phyloP scores from a whole-genome alignment of 1,140 invertebrate species.

The Pseudachorutes palmiensis region DNA sequence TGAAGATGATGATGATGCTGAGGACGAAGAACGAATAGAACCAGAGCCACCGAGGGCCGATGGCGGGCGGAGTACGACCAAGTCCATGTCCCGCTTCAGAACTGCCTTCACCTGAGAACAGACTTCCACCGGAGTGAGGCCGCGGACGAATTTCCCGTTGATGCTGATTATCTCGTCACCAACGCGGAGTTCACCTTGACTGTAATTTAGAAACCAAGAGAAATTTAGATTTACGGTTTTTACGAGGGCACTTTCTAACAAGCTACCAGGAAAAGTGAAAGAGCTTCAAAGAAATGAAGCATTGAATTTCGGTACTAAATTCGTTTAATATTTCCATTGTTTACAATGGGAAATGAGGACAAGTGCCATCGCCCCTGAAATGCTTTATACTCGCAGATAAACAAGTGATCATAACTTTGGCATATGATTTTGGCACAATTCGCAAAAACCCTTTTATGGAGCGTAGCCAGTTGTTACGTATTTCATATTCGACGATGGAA shows the following conservation, averaged over 20 bases:
- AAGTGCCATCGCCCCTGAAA: too few relatives aligned
- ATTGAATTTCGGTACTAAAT: too few relatives aligned
- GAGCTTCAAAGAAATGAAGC: too few relatives aligned
- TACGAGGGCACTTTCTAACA: not conserved
- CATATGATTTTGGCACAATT: too few relatives aligned
- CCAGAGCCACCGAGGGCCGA: not conserved
- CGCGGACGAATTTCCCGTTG: slow-evolving; percentile 54
- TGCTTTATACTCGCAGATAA: too few relatives aligned
- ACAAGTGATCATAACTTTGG: too few relatives aligned
- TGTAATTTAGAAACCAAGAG: slow-evolving; percentile 41
- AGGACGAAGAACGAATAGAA: slow-evolving; percentile 10
- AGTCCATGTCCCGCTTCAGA: slow-evolving; percentile 46
- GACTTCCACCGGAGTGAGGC: slow-evolving; percentile 54
- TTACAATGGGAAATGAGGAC: too few relatives aligned
- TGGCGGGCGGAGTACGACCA: slow-evolving; percentile 47
- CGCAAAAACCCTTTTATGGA: too few relatives aligned
- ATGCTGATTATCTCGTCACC: slow-evolving; percentile 62
- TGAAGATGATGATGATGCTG: slow-evolving; percentile 17
- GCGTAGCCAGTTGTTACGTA: too few relatives aligned
- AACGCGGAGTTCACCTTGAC: slow-evolving; percentile 51
- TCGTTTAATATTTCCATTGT: too few relatives aligned
- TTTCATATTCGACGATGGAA: too few relatives aligned
- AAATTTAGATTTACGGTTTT: not conserved
- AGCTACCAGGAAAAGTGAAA: too few relatives aligned
- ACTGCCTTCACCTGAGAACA: slow-evolving; percentile 49